Conservation (phyloP, 1,140 invertebrate species). For the Atta colombica region DNA sequence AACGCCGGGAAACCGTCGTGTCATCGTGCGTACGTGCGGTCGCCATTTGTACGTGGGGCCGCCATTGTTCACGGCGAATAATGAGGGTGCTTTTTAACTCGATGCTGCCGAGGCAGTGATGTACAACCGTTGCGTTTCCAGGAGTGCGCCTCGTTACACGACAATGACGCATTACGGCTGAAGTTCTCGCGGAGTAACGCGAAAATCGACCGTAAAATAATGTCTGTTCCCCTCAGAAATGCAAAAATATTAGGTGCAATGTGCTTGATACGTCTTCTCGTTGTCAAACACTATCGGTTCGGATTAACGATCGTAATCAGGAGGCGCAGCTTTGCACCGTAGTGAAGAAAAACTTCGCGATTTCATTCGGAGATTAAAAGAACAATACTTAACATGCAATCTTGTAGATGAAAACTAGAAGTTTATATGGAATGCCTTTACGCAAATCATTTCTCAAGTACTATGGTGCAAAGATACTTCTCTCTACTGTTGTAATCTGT, state of each 20-base stretch:
- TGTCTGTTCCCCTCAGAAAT: neutral
- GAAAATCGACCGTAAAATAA: constrained; percentile 43
- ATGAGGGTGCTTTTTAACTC: constrained; percentile 69
- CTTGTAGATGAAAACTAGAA: neutral
- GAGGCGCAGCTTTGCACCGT: neutral
- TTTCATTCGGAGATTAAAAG: neutral
- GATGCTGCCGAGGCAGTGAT: constrained; percentile 56
- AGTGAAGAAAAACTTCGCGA: neutral
- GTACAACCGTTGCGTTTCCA: constrained; percentile 49
- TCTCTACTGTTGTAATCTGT: neutral
- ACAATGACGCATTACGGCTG: constrained; percentile 57
- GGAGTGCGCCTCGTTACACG: constrained; percentile 46
- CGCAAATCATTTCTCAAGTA: neutral
- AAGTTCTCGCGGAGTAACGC: constrained; percentile 14
- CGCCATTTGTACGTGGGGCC: constrained; percentile 43
- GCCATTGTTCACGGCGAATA: constrained; percentile 61
- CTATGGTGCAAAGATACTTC: constrained; percentile 25
- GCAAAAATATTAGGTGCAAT: constrained; percentile 12
- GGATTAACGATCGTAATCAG: neutral
- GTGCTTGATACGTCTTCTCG: neutral
- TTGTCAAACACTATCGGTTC: neutral
- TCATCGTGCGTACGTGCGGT: constrained; percentile 51
- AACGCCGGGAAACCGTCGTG: constrained; percentile 30
- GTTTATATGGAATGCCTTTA: neutral
- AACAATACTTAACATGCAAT: neutral